Conservation (phyloP, 2,113 vertebrate genomes). For the Notothenia rossii region DNA sequence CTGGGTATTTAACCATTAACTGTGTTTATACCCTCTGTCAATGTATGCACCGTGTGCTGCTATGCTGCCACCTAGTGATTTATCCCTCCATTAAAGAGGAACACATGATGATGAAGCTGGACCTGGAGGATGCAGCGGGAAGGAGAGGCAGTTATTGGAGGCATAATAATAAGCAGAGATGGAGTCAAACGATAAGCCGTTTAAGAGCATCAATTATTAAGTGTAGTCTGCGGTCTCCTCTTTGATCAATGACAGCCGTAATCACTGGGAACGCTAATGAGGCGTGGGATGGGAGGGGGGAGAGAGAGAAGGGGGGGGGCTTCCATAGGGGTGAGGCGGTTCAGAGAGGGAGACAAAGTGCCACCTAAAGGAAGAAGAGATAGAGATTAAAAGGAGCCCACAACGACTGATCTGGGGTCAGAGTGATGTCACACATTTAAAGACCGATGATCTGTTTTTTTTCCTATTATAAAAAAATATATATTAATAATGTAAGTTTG, state of each 20-base stretch:
- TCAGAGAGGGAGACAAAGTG: constrained; percentile 2
- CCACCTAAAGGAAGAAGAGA: neutral
- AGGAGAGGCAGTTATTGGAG: neutral
- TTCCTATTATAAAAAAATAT: no score
- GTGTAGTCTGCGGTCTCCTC: constrained; percentile 36
- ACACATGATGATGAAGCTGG: neutral
- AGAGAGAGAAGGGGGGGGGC: neutral
- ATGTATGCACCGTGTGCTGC: constrained; percentile 59
- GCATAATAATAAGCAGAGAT: neutral
- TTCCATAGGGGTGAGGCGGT: constrained; percentile 1
- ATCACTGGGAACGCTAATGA: constrained; percentile 56
- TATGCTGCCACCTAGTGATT: constrained; percentile 80
- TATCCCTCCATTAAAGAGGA: constrained; percentile 40
- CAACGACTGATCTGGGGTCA: no score
- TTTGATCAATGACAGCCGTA: constrained; percentile 53
- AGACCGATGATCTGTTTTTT: no score
- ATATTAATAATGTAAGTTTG: no score
- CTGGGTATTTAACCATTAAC: constrained; percentile 7
- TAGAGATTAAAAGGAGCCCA: no score
- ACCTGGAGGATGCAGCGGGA: neutral
- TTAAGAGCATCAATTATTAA: constrained; percentile 63
- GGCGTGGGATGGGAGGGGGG: constrained; percentile 18
- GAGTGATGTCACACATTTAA: no score
- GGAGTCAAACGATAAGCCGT: constrained; percentile 33
- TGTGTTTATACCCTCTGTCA: constrained; percentile 19